phyloP scores from a whole-genome alignment of 1,140 invertebrate species.

The Medauroidea extradentata region DNA sequence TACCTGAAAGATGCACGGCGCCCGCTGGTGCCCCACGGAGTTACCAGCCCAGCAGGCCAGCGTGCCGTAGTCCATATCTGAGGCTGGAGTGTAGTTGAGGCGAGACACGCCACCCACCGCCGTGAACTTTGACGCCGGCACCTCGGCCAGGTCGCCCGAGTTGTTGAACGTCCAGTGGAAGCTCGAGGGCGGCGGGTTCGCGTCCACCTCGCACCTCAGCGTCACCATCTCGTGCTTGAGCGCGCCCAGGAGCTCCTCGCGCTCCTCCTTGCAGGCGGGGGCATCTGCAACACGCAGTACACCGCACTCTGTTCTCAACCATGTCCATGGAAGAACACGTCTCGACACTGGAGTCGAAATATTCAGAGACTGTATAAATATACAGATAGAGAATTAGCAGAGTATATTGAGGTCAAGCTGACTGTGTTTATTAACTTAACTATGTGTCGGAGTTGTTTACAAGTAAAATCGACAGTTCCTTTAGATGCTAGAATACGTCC shows the following conservation, averaged over 20 bases:
- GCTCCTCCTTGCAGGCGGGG: conserved; percentile 69
- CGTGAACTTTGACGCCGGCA: conserved; percentile 60
- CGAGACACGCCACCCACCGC: conserved; percentile 63
- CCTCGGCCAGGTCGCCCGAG: conserved; percentile 73
- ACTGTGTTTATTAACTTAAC: no score
- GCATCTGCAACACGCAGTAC: conserved; percentile 59
- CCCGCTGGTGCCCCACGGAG: conserved; percentile 71
- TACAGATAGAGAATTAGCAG: no score
- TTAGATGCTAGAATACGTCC: no score
- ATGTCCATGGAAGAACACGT: no score
- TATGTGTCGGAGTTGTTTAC: no score
- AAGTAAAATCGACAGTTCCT: no score
- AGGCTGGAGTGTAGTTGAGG: conserved; percentile 77
- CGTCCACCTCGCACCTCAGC: conserved; percentile 77
- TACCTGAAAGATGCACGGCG: conserved; percentile 82
- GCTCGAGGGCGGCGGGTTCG: conserved; percentile 72
- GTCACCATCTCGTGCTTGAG: conserved; percentile 79
- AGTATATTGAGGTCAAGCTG: no score
- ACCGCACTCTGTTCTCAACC: no score
- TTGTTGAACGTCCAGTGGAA: conserved; percentile 90
- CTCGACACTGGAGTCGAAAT: no score
- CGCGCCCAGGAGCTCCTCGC: conserved; percentile 74
- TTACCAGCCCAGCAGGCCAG: conserved; percentile 80
- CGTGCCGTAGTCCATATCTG: conserved; percentile 84
- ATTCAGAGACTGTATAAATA: no score